A percentile compares a stretch with the other conserved stretches of the same genome.
Conservation (phyloP, 2,888 invertebrate species). For the Molanna angustata region DNA sequence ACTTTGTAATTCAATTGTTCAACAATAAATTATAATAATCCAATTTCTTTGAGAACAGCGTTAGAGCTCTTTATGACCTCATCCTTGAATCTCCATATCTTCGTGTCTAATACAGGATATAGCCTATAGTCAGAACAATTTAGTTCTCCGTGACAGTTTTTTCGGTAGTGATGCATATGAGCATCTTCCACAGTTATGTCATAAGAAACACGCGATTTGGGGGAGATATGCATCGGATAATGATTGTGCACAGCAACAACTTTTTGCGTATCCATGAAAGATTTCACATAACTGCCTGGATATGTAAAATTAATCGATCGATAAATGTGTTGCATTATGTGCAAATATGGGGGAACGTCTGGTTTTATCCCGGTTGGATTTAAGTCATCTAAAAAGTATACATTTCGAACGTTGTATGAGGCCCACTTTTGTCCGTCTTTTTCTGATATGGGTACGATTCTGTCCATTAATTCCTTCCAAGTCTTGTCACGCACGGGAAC, state of each 20-base stretch:
- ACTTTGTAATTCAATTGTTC: too few species aligned
- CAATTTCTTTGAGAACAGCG: background rate
- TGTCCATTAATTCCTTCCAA: slow-evolving; percentile 78
- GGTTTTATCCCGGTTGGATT: slow-evolving; percentile 74
- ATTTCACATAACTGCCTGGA: slow-evolving; percentile 89
- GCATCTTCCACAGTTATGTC: slow-evolving; percentile 78
- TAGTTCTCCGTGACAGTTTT: slow-evolving; percentile 84
- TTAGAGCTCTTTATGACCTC: slow-evolving; percentile 47
- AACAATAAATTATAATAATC: too few species aligned
- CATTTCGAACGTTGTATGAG: slow-evolving; percentile 87
- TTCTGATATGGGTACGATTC: slow-evolving; percentile 63
- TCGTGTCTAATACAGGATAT: slow-evolving; percentile 69
- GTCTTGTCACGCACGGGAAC: slow-evolving; percentile 74
- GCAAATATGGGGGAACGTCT: slow-evolving; percentile 81
- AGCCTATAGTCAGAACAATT: slow-evolving; percentile 74
- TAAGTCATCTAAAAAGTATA: slow-evolving; percentile 87
- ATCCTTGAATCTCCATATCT: slow-evolving; percentile 75
- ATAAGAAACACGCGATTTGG: slow-evolving; percentile 45
- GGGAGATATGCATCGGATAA: slow-evolving; percentile 65
- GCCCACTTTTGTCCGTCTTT: slow-evolving; percentile 60
- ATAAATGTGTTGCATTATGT: slow-evolving; percentile 90
- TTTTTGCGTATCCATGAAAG: slow-evolving; percentile 88
- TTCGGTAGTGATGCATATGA: slow-evolving; percentile 90
- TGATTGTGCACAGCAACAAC: slow-evolving; percentile 89
- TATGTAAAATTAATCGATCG: slow-evolving; percentile 87